Base-by-base conservation (phyloP, 2,888 invertebrate species). In the Colletes collaris region DNA sequence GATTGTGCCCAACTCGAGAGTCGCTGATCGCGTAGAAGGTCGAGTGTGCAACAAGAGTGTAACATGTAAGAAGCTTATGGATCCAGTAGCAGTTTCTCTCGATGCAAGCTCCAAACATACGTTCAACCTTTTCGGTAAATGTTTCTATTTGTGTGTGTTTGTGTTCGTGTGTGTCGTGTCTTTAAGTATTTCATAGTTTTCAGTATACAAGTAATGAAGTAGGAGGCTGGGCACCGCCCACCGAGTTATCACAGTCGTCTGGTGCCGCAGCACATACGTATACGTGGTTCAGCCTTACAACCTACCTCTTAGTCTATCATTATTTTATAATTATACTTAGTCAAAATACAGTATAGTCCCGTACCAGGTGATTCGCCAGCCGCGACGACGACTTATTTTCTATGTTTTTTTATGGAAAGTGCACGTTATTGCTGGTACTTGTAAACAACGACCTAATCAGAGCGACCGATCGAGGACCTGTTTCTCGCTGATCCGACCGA, bases 201-300 rank as follows among this genome's bases (percentile, higher is more conserved):
- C 85, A 89, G 91, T 92, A 91, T 92, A 92, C 91, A 92, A 92
- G 92, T 91, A 92, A 27, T 91, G 92, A 92, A 92, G 92, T 92
- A 92, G 92, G 93, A 92, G 92, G 93, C 93, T 92, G 93, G 93
- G 93, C 93, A 93, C 93, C 93, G 93, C 93, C 93, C 93, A 93
- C 93, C 93, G 93, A 93, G 92, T 89, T 92, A 93, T 93, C 92
- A 92, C 93, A 93, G 92, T 92, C 87, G 92, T 91, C 90, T 92
- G 93, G 92, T 93, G 92, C 92, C 93, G 93, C 92, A 92, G 92
- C 93, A 93, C 93, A 93, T 93, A 93, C 93, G 93, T 93, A 93
- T 93, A 93, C 93, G 92, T 93, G 93, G 93, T 93, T 93, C 92
- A 92, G 92, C 93, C 93, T 93, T 93, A 93, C 87, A 89, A 88